Percentiles rank a stretch among this genome's conserved stretches.
phyloP scores from a whole-genome alignment of 2,797 vertebrate species.

The Lacerta viridis region DNA sequence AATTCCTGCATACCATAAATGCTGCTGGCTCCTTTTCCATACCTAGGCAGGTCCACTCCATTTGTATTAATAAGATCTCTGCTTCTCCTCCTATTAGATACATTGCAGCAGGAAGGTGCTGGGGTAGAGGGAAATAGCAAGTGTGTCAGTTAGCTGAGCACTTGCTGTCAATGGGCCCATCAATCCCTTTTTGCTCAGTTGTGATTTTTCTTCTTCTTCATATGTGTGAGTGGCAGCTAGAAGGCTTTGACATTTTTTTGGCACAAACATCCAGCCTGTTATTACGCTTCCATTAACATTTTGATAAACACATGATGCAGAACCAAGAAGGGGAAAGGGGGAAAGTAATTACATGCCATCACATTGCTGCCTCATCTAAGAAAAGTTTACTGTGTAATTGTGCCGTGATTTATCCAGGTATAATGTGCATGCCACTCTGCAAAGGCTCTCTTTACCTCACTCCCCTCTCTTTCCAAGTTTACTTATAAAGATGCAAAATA shows the following conservation, averaged over 20 bases:
- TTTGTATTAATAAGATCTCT: conserved; percentile 65
- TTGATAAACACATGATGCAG: conserved; percentile 95
- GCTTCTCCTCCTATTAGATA: conserved; percentile 68
- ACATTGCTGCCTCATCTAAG: conserved; percentile 87
- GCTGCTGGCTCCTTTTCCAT: conserved; percentile 26
- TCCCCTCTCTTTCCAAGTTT: conserved; percentile 73
- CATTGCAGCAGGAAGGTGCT: conserved; percentile 67
- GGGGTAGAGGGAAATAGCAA: conserved; percentile 69
- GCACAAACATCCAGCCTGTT: conserved; percentile 91
- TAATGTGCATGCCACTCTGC: conserved; percentile 70
- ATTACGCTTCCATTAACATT: conserved; percentile 99
- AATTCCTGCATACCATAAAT: conserved; percentile 43
- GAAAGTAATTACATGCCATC: conserved; percentile 94
- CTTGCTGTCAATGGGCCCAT: conserved; percentile 87
- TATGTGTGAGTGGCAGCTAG: conserved; percentile 93
- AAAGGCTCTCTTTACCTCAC: conserved; percentile 52
- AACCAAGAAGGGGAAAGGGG: conserved; percentile 80
- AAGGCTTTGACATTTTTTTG: conserved; percentile 91
- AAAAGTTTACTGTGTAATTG: conserved; percentile 84
- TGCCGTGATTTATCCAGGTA: conserved; percentile 82
- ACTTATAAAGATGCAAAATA: conserved; percentile 80
- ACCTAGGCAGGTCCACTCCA: conserved; percentile 52
- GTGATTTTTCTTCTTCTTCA: conserved; percentile 88
- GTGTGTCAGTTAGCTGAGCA: conserved; percentile 86
- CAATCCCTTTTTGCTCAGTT: conserved; percentile 88